Conservation (phyloP, 2,888 invertebrate genomes). For the Laothoe populi region DNA sequence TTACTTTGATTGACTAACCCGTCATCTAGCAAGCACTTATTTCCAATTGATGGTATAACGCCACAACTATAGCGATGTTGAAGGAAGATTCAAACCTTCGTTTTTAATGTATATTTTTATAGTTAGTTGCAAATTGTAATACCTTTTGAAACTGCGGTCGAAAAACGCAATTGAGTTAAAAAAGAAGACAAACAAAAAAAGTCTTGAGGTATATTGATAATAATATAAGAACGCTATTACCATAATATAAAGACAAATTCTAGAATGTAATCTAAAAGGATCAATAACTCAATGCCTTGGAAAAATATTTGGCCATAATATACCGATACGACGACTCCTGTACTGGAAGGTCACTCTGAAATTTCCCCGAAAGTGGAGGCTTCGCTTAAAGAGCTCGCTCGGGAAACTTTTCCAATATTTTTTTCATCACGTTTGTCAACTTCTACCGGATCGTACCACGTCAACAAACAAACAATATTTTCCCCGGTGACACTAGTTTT, state of each 20-base stretch:
- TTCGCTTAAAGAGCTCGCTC: conserved; percentile 55
- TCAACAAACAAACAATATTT: conserved; percentile 76
- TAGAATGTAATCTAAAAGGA: not conserved
- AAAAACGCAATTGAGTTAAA: not conserved
- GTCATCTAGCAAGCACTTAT: too few species aligned
- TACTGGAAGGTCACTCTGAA: conserved; percentile 33
- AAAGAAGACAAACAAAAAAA: not conserved
- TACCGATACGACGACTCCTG: conserved; percentile 1
- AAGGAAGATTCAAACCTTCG: too few species aligned
- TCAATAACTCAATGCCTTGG: conserved; percentile 2
- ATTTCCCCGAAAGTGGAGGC: conserved; percentile 45
- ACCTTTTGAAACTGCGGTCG: too few species aligned
- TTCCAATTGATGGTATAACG: too few species aligned
- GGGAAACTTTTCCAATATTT: conserved; percentile 77
- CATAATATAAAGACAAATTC: not conserved
- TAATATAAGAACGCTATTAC: not conserved
- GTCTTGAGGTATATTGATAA: not conserved
- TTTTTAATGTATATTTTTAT: too few species aligned
- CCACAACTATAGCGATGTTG: too few species aligned
- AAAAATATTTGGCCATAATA: conserved; percentile 12
- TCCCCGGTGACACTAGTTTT: conserved; percentile 63
- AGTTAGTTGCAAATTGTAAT: too few species aligned
- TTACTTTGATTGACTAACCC: too few species aligned
- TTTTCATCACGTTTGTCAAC: conserved; percentile 75
- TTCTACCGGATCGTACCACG: conserved; percentile 60